Evolutionary conservation across 2,797 vertebrate species (phyloP), one percentile per base, ranked within the genome.

Genomic region (Knipowitschia caucasica): DNA sequence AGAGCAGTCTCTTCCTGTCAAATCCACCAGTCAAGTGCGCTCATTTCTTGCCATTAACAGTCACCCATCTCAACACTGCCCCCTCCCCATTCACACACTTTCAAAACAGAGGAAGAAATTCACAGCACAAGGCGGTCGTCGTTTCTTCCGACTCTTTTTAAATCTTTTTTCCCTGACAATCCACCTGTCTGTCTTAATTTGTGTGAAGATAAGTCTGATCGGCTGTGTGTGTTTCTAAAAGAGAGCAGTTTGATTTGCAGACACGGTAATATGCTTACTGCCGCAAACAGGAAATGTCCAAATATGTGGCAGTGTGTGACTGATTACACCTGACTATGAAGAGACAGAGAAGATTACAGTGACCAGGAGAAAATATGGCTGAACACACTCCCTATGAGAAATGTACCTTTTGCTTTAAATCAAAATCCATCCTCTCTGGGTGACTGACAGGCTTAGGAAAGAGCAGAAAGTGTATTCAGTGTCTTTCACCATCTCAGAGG

Each of bases 1-100:
- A 88, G 84, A 90, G 82, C 84, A 87, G 85, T 88, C 85, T 87
- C 85, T 86, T 80, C 73, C 83, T 82, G 87, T 91, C 90, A 89
- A 81, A 89, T 89, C 86, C 81, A 69, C 78, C 86, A 85, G 85
- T 83, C 81, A 80, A 81, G 68, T 75, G 14, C 78, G 84, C 88
- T 90, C 85, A 88, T 88, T 89, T 86, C 86, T 84, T 76, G 76
- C 87, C 77, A 87, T 90, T 88, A 89, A 84, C 71, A 81, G 80
- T 85, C 85, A 80, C 73, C 81, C 63, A 4, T 7, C 30, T 12
- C 46, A 7, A 49, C 29, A 62, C 26, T 12, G 42, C 24, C 75
- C 75, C 68, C 49, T 5, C 74, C 77, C 82, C 77, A 83, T 79
- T 71, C 70, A 61, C 71, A 62, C 60, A 58, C 58, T 57, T 73